Base-by-base conservation (phyloP, 2,888 invertebrate species). In the Melinaea menophilus region DNA sequence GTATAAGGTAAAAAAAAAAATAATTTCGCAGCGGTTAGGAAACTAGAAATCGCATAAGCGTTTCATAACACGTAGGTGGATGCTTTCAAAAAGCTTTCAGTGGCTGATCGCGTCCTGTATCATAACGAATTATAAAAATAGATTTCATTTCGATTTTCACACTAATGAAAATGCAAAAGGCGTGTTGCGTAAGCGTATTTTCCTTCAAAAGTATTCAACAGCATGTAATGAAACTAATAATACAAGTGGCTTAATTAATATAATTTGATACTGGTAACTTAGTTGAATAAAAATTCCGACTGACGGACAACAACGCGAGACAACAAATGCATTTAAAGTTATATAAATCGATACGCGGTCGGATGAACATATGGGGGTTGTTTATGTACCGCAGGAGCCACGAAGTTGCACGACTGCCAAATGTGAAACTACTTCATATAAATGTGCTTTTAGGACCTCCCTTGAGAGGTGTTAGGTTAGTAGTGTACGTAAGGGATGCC, bases 31-130 rank as follows among this genome's bases (percentile, higher is more conserved):
- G 46, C n/a, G 31, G 55, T 61, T 54, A 54, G 78, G 82, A 84
- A 84, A 84, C 80, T 66, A 58, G 64, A 60, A 64, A 79, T 79
- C 75, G 78, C 80, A 80, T 84, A 82, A 85, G 84, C 82, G 80
- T 85, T 86, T 86, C 85, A 86, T 86, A 81, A 82, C 77, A 78
- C 78, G 80, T 81, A 78, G 80, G 80, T 81, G 79, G 74, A 80
- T 84, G 87, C 88, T 88, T 87, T 88, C 86, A 88, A 85, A 88
- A 88, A 87, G 85, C 88, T 88, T 88, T 88, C 86, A 86, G 82
- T 82, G 82, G 82, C 79, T 80, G 83, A 87, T 85, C 80, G 82
- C 77, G 79, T 75, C 79, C 78, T 79, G 81, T 80, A 78, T 82
- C 84, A 85, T 84, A 82, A 84, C 79, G 79, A 82, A 51, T 77